Percentiles rank a stretch among this genome's conserved stretches.
Conservation (phyloP, 2,113 vertebrate genomes). For the Desmodus rotundus region DNA sequence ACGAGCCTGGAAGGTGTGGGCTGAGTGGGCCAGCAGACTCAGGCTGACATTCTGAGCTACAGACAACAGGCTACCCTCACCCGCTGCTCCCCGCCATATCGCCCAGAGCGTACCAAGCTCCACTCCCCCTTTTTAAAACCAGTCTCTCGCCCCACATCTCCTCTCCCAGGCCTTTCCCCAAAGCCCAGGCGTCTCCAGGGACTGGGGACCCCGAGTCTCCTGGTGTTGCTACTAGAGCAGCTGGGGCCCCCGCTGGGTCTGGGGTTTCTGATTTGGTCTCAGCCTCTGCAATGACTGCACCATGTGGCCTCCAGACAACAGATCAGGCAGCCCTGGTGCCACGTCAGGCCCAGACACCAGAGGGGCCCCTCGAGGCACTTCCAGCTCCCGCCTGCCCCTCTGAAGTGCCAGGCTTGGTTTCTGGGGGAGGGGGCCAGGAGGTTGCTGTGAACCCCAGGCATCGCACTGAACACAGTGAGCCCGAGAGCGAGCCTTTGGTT, state of each 20-base stretch:
- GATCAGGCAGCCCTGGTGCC: background rate
- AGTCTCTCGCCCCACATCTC: background rate
- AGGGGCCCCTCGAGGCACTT: rapidly evolving
- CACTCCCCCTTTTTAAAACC: no score
- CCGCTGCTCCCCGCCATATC: rapidly evolving
- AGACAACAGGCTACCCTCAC: background rate
- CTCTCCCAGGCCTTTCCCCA: background rate
- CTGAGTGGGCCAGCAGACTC: rapidly evolving
- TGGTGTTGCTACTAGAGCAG: background rate
- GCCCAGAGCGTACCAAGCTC: background rate
- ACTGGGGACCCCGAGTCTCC: background rate
- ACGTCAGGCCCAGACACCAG: background rate
- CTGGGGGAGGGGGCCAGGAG: background rate
- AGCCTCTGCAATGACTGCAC: rapidly evolving
- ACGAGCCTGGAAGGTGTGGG: background rate
- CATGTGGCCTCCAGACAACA: rapidly evolving
- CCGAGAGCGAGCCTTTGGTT: background rate
- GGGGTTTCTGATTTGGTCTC: background rate
- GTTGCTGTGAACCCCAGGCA: background rate
- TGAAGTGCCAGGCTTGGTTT: background rate
- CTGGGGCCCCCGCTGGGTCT: background rate
- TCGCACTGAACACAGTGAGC: background rate
- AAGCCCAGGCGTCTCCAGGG: background rate
- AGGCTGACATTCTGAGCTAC: background rate
- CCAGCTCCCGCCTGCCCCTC: background rate